These are phyloP conservation scores for Triplophysa siluroides DNA, from an alignment of 2,113 vertebrate genomes.

Conservation along the genomic window DNA sequence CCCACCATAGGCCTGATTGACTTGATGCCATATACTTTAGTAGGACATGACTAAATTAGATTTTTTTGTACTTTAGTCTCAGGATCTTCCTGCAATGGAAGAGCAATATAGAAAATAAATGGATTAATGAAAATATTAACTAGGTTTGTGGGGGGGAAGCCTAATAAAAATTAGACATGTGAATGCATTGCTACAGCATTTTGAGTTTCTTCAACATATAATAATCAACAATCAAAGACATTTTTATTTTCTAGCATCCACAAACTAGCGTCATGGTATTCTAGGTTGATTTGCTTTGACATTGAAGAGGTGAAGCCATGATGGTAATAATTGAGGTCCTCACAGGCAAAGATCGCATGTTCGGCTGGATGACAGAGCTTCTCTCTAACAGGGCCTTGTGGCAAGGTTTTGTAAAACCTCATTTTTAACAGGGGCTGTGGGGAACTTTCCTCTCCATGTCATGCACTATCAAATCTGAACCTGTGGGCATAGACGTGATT, in stretches of 20 bases:
- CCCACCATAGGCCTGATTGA: too few species aligned
- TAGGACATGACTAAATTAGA: too few species aligned
- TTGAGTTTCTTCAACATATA: too few species aligned
- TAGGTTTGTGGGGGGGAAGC: too few species aligned
- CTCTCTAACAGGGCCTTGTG: conserved; percentile 47
- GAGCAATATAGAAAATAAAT: too few species aligned
- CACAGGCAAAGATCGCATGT: conserved; percentile 38
- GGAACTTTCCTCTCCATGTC: conserved; percentile 47
- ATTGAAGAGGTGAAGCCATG: conserved; percentile 35
- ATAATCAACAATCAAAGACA: too few species aligned
- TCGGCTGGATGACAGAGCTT: conserved; percentile 27
- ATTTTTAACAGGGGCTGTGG: conserved; percentile 30
- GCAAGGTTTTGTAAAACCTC: conserved; percentile 49
- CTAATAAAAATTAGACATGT: too few species aligned
- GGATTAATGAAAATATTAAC: too few species aligned
- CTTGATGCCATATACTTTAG: too few species aligned
- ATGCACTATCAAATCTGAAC: conserved; percentile 47
- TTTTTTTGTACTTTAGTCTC: too few species aligned
- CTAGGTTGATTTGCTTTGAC: conserved; percentile 33
- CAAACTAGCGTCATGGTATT: conserved; percentile 27
- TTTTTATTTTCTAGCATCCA: background rate
- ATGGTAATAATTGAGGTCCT: conserved; percentile 47
- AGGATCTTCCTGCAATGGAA: too few species aligned
- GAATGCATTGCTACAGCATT: too few species aligned
- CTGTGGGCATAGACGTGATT: conserved; percentile 45